Evolutionary conservation across 2,888 invertebrate genomes (phyloP).

Genomic region (Nasonia oneida): DNA sequence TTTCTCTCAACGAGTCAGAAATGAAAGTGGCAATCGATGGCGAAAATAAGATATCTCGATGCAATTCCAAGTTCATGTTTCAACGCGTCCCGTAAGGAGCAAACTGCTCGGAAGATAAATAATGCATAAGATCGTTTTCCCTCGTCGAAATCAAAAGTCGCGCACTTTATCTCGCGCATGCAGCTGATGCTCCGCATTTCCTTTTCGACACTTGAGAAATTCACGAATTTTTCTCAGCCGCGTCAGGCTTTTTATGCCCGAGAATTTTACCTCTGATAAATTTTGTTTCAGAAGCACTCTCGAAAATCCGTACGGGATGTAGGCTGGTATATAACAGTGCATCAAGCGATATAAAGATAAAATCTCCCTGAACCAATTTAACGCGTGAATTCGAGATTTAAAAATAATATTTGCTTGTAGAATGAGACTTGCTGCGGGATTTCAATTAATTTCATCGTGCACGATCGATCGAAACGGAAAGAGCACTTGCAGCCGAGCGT

Average conservation of each 20-base stretch:
- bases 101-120: conserved; percentile 23
- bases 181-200: background rate
- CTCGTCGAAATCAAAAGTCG: conserved; percentile 12
- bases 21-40: background rate
- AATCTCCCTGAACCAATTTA: too few species aligned
- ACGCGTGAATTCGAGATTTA: too few species aligned
- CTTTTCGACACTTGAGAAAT: conserved; percentile 4
- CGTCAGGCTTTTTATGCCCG: conserved; percentile 4
- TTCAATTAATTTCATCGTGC: too few species aligned
- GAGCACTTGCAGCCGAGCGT: too few species aligned
- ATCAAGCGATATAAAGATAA: too few species aligned
- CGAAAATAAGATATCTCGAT: background rate
- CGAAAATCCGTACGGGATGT: too few species aligned
- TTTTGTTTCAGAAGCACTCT: background rate
- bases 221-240: background rate
- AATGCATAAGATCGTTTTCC: conserved; percentile 30
- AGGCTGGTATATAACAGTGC: too few species aligned
- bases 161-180: conserved; percentile 12
- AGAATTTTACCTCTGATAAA: background rate
- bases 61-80: conserved; percentile 5
- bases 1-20: background rate
- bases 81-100: conserved; percentile 9
- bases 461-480: too few species aligned
- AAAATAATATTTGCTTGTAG: too few species aligned
- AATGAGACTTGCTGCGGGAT: too few species aligned